Conservation (phyloP, 2,888 invertebrate species). For the Rotaria socialis region DNA sequence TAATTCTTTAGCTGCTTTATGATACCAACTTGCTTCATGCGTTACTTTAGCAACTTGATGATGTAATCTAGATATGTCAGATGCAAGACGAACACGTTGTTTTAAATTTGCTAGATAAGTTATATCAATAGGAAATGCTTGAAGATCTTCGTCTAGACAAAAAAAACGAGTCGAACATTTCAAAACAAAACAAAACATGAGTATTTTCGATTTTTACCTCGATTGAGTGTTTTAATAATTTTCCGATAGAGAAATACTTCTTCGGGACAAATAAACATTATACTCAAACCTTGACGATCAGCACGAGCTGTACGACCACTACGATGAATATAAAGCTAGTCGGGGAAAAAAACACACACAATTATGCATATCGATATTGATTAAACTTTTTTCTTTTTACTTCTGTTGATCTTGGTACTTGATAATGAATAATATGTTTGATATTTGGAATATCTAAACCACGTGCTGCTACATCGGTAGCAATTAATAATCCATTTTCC, state of each 20-base stretch:
- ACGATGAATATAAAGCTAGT: conserved; percentile 79
- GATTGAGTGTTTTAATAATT: conserved; percentile 76
- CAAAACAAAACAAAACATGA: not conserved
- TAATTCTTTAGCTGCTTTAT: conserved; percentile 79
- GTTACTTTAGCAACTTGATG: conserved; percentile 66
- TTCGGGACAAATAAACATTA: conserved; percentile 81
- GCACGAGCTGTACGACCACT: conserved; percentile 93
- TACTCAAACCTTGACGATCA: conserved; percentile 77
- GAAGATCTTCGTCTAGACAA: conserved; percentile 72
- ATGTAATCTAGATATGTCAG: conserved; percentile 72
- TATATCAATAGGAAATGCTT: conserved; percentile 74
- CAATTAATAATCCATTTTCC: conserved; percentile 72
- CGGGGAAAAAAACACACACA: too few relatives aligned
- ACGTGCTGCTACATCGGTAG: conserved; percentile 92
- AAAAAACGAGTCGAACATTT: not conserved
- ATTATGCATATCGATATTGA: too few relatives aligned
- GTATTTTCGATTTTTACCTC: conserved; percentile 64
- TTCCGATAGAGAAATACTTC: conserved; percentile 74
- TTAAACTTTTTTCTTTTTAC: not conserved
- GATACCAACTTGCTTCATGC: conserved; percentile 71
- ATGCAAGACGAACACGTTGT: conserved; percentile 71
- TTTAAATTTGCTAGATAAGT: conserved; percentile 67
- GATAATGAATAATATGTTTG: conserved; percentile 92
- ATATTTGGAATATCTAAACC: conserved; percentile 89
- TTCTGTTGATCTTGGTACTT: conserved; percentile 87